Percentiles rank a stretch among this genome's conserved stretches.
phyloP scores from a whole-genome alignment of 2,113 vertebrate species.

The Pseudolaguvia tuberculata region DNA sequence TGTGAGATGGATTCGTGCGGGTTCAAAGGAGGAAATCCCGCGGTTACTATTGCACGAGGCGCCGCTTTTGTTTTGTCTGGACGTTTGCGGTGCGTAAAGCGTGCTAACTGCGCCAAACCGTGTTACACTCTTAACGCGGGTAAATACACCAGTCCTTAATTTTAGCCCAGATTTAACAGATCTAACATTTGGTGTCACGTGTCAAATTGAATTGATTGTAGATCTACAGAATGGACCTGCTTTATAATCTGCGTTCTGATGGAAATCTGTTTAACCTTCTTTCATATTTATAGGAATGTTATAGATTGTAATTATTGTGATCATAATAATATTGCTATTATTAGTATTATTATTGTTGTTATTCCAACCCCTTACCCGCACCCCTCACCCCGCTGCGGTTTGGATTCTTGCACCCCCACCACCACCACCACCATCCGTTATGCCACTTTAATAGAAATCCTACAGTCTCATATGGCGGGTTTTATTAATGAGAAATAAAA shows the following conservation, averaged over 20 bases:
- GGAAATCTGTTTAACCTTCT: not conserved
- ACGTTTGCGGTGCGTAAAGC: not conserved
- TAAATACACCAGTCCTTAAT: not conserved
- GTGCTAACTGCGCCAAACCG: slow-evolving; percentile 28
- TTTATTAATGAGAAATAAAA: not conserved
- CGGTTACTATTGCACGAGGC: not conserved
- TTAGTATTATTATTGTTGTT: too few relatives aligned
- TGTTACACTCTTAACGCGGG: not conserved
- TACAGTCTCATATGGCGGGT: not conserved
- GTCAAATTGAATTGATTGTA: not conserved
- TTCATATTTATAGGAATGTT: too few relatives aligned
- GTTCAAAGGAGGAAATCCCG: not conserved
- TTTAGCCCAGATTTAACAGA: too few relatives aligned
- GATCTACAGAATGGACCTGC: not conserved
- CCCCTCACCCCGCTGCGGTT: too few relatives aligned
- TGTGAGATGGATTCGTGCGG: not conserved
- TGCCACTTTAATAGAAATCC: not conserved
- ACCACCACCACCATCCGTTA: too few relatives aligned
- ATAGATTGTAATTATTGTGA: too few relatives aligned
- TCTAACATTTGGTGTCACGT: too few relatives aligned
- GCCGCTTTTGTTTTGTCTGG: not conserved
- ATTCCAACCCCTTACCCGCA: too few relatives aligned
- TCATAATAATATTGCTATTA: too few relatives aligned
- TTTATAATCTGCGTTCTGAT: not conserved
- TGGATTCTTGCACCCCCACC: too few relatives aligned